A percentile compares a stretch with the other conserved stretches of the same genome.
Conservation (phyloP, 2,113 vertebrate genomes). For the Argyrosomus japonicus region DNA sequence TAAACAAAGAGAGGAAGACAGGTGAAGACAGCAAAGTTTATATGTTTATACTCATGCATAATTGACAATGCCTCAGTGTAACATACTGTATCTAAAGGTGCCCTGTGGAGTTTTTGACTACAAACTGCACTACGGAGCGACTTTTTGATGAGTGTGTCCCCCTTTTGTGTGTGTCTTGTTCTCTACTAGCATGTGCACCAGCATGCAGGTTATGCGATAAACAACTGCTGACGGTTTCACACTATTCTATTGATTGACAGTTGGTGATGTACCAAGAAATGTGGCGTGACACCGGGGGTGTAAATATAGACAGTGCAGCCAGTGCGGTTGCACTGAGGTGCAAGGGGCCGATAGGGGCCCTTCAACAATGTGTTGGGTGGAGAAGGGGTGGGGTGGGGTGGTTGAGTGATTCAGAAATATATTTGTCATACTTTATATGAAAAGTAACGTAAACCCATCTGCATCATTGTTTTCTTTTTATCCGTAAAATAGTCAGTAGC, state of each 20-base stretch:
- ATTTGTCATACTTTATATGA: too few species aligned
- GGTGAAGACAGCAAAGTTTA: neutral
- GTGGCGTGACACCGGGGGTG: neutral
- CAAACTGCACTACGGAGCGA: neutral
- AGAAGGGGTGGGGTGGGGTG: too few species aligned
- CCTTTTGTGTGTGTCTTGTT: neutral
- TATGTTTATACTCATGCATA: too few species aligned
- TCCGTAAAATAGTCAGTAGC: too few species aligned
- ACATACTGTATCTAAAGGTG: neutral
- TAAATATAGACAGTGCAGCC: too few species aligned
- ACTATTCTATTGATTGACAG: neutral
- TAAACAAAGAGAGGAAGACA: neutral
- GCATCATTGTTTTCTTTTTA: too few species aligned
- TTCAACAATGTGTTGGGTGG: too few species aligned
- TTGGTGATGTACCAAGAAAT: neutral
- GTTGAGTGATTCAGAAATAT: too few species aligned
- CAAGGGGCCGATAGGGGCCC: too few species aligned
- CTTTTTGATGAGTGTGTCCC: neutral
- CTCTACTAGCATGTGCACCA: neutral
- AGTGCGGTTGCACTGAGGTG: too few species aligned
- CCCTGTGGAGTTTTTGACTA: neutral
- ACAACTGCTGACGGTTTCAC: neutral
- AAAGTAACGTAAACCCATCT: too few species aligned
- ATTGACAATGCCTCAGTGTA: neutral
- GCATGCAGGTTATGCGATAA: neutral